Base-by-base conservation (phyloP, 2,113 vertebrate species). In the Gymnorhina tibicen region DNA sequence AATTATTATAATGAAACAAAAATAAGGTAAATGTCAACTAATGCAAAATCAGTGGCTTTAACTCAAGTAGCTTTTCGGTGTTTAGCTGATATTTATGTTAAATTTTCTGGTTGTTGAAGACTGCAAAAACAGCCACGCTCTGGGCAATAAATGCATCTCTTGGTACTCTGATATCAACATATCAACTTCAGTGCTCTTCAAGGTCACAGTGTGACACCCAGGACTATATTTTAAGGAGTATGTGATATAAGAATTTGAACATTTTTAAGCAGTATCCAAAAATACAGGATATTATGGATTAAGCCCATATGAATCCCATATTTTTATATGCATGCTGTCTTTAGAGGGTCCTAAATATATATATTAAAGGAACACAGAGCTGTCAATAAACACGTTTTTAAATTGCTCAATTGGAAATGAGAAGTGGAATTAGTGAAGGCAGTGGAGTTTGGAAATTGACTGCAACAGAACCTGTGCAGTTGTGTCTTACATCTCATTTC, bases 1-100 rank as follows among this genome's bases (percentile, higher is more conserved):
- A 97, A 97, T 98, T 97, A 98, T 98, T 98, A 89, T 85, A 98
- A 98, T 94, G 96, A 98, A 98, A 98, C 97, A 98, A 97, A 98
- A 98, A 98, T 96, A 98, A 98, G 97, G 91, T 97, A 97, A 97
- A 98, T 96, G 97, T 98, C 96, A 98, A 95, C 96, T 96, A 97
- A 96, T 89, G 87, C 76, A 95, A 94, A 89, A 91, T 39, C 44
- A 97, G 67, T 76, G 68, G 17, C 87, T 58, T 90, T 78, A 37
- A 94, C 85, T 92, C 82, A 85, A 92, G 74, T 42, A 95, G 80
- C 91, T 78, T 94, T 75, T 82, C 70, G 81, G 56, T 41, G 84
- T 67, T 97, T 69, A 96, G 90, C 28, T 85, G 85, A 41, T 74
- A 37, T 63, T 67, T 37, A 85, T 27, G 46, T 59, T 33, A 87